Conservation (phyloP, 2,797 vertebrate species). For the Rhinatrema bivittatum region DNA sequence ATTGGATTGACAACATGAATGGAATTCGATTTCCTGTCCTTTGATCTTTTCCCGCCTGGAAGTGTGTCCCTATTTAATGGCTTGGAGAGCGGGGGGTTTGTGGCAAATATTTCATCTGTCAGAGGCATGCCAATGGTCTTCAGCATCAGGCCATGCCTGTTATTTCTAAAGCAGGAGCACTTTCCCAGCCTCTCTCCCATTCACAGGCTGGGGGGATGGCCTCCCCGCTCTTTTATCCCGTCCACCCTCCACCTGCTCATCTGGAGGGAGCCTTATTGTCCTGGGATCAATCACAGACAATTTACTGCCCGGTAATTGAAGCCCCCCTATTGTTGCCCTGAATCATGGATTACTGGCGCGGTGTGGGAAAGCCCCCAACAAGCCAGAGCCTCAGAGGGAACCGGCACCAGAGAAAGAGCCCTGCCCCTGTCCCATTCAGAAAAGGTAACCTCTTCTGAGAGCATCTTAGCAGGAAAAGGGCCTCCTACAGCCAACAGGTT, state of each 20-base stretch:
- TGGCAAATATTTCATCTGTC: background rate
- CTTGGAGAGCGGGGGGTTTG: background rate
- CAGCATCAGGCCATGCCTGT: slow-evolving; percentile 4
- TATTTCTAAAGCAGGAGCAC: background rate
- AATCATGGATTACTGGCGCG: slow-evolving; percentile 1
- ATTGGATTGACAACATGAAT: background rate
- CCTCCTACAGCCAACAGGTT: no score
- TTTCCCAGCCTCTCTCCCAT: background rate
- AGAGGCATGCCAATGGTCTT: background rate
- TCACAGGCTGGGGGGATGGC: background rate
- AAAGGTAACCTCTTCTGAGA: background rate
- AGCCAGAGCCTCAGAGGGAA: background rate
- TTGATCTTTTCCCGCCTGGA: slow-evolving; percentile 10
- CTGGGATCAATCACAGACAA: slow-evolving; percentile 19
- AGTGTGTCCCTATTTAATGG: slow-evolving; percentile 3
- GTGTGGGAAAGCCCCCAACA: slow-evolving; percentile 9
- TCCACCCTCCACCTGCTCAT: slow-evolving; percentile 13
- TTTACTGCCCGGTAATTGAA: slow-evolving; percentile 7
- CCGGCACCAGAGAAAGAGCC: background rate
- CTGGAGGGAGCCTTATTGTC: slow-evolving; percentile 4
- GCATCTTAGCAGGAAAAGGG: no score
- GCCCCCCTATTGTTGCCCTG: slow-evolving; percentile 6
- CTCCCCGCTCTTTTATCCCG: background rate
- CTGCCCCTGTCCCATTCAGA: background rate
- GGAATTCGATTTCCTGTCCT: slow-evolving; percentile 5